These are phyloP conservation scores for Troglohyphantes excavatus DNA, from an alignment of 2,888 invertebrate species.

Conservation along the genomic window DNA sequence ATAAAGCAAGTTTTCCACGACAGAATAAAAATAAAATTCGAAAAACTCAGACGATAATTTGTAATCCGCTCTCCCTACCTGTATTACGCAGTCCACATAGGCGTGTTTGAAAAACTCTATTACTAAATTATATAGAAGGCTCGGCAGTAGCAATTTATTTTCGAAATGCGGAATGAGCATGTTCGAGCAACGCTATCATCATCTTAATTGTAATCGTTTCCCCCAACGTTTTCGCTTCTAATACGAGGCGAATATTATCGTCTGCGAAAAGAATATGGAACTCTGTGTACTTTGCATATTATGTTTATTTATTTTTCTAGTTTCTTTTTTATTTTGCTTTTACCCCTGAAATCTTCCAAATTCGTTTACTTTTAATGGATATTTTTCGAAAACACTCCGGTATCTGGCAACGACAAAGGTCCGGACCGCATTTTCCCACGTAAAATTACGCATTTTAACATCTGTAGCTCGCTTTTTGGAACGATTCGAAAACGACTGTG, in stretches of 20 bases:
- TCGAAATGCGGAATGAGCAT: slow-evolving; percentile 30
- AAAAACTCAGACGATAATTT: too few relatives aligned
- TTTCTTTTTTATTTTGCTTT: too few relatives aligned
- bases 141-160: slow-evolving; percentile 44
- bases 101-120: neutral
- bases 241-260: neutral
- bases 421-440: neutral
- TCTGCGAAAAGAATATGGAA: slow-evolving; percentile 22
- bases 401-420: too few relatives aligned
- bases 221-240: slow-evolving; percentile 8
- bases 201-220: slow-evolving; percentile 47
- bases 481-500: neutral
- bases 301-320: neutral
- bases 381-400: too few relatives aligned
- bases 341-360: neutral
- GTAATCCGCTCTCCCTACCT: too few relatives aligned
- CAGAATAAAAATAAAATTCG: too few relatives aligned
- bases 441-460: slow-evolving; percentile 36
- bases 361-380: neutral
- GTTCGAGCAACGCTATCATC: slow-evolving; percentile 56
- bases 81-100: too few relatives aligned
- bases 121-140: slow-evolving; percentile 22
- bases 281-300: neutral
- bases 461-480: slow-evolving; percentile 32
- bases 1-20: too few relatives aligned